Conservation (phyloP, 2,888 invertebrate species). For the Anarsia innoxiella region DNA sequence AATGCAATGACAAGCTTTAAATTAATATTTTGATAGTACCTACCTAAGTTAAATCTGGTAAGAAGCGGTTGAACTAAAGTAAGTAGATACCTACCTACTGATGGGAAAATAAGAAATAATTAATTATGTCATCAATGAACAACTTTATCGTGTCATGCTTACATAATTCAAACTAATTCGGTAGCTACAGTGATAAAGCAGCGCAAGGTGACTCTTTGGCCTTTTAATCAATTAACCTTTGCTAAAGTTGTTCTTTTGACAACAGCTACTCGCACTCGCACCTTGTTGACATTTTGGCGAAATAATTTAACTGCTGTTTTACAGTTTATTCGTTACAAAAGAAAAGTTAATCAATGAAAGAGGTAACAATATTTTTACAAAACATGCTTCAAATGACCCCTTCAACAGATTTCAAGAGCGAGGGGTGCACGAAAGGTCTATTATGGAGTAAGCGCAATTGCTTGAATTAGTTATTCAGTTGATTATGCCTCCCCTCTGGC, state of each 20-base stretch:
- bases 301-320: too few relatives aligned
- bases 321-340: neutral
- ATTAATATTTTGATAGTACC: too few relatives aligned
- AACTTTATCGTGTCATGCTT: slow-evolving; percentile 6
- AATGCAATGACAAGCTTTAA: too few relatives aligned
- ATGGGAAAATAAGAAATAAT: slow-evolving; percentile 2
- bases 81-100: too few relatives aligned
- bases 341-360: slow-evolving; percentile 11
- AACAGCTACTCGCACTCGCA: too few relatives aligned
- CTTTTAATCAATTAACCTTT: slow-evolving; percentile 35
- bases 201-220: slow-evolving; percentile 31
- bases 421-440: slow-evolving; percentile 59
- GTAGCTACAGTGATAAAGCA: too few relatives aligned
- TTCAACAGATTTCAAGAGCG: slow-evolving; percentile 29
- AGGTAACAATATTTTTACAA: slow-evolving; percentile 48
- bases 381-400: slow-evolving; percentile 45
- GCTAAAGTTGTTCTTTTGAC: slow-evolving; percentile 28
- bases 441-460: slow-evolving; percentile 59
- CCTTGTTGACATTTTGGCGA: slow-evolving; percentile 12
- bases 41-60: neutral
- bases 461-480: slow-evolving; percentile 74
- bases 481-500: slow-evolving; percentile 65
- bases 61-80: too few relatives aligned
- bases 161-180: slow-evolving; percentile 17
- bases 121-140: slow-evolving; percentile 3